Base-by-base conservation (phyloP, 2,797 vertebrate genomes). In the Tragopan temminckii region DNA sequence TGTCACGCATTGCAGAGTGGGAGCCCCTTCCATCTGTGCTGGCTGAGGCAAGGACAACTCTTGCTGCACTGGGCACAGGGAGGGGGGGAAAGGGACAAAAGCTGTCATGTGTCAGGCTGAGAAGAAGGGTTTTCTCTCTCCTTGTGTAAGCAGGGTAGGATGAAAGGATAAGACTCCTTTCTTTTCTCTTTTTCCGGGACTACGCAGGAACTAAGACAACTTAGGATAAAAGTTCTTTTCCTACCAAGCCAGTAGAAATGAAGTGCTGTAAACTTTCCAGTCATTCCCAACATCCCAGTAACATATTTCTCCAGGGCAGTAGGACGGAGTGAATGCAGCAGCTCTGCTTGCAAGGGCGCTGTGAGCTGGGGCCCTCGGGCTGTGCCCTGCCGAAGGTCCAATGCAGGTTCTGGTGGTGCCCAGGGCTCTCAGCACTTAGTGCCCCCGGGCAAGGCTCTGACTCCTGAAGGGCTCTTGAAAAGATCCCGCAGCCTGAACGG, bases 371-470 rank as follows among this genome's bases (percentile, higher is more conserved):
- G 13, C n/a, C 42, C 59, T 52, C 0, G 1, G 78, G 55, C 5
- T 1, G n/a, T 10, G 63, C 10, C 19, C 42, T 38, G 67, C 38
- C 0, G 0, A 55, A 79, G 57, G 21, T 80, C 36, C 0, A 0
- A 27, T 23, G 20, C 1, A 1, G 9, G 48, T 15, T 21, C 50
- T 59, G 33, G 74, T 58, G 81, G 53, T 11, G 58, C 21, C 61
- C 1, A 2, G 0, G 0, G 9, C 45, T 80, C 38, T 64, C 11
- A 24, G 72, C 84, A 29, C 81, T 20, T 0, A 0, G 15, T n/a
- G 53, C 66, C 59, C 59, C 78, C 55, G 29, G 59, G 50, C 25
- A 3, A 6, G 20, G 58, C 68, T 64, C 9, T 2, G 38, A 15
- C 48, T 58, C 62, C 5, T 3, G 45, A 53, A n/a, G 58, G 58